Evolutionary conservation across 1,140 invertebrate species (phyloP), one percentile per base, ranked within the genome.

Genomic region (Himalopsyche phryganea): DNA sequence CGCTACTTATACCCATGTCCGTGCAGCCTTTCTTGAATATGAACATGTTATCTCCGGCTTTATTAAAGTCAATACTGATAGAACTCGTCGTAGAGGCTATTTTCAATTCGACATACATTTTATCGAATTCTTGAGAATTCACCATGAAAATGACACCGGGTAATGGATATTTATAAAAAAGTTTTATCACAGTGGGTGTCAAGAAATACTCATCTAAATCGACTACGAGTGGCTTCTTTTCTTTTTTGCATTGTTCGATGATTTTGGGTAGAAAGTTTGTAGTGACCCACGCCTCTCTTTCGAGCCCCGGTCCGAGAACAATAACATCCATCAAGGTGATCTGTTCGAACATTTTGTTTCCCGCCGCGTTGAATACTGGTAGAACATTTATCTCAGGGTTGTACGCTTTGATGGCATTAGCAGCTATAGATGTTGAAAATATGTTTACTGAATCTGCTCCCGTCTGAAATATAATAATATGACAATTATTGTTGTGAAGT

Each of bases 181-280:
- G 14, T 73, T 73, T n/a, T n/a, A n/a, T n/a, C 1, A 92, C 73
- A 0, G 87, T 51, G 1, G n/a, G 40, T 6, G 59, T 51, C 18
- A 89, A 71, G 65, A 80, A 87, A 3, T 91, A 67, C 5, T 85
- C 88, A 74, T 92, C 89, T 9, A 90, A 89, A 75, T 92, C 90
- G 41, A 92, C 80, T 0, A 92, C 78, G 9, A 92, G 65, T 14
- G 89, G 88, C 46, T 88, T 76, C 14, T 80, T 75, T 4, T 77
- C 60, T 47, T 80, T 71, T 45, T 71, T 72, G 6, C 72, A 71
- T 15, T 69, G 41, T 3, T 20, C 14, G 15, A 78, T 69, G 0
- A 78, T 20, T 50, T 68, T 67, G 2, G 68, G 33, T 5, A 82
- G 70, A 0, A 66, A 68, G n/a, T n/a, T n/a, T 50, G 76, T 66